These are phyloP conservation scores for Oncorhynchus clarkii DNA, from an alignment of 2,113 vertebrate genomes.

Conservation along the genomic window DNA sequence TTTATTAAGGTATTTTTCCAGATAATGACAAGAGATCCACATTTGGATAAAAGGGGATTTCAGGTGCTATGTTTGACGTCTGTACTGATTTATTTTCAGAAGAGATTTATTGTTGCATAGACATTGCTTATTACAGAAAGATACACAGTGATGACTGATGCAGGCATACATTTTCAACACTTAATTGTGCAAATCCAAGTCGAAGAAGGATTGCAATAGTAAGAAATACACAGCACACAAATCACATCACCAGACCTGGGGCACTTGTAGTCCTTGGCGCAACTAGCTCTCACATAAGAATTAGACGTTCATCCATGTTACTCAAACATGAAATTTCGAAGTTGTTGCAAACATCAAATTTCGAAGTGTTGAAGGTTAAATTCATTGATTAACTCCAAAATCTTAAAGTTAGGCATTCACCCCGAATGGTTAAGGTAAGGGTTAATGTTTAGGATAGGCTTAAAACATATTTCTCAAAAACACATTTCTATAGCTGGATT, in stretches of 20 bases:
- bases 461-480: too few species aligned
- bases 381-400: too few species aligned
- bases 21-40: constrained; percentile 38
- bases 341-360: too few species aligned
- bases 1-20: constrained; percentile 36
- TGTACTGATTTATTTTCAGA: background rate
- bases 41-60: constrained; percentile 25
- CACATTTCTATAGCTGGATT: too few species aligned
- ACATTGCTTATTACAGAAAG: background rate
- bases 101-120: background rate
- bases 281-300: too few species aligned
- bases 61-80: background rate
- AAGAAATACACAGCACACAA: background rate
- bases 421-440: too few species aligned
- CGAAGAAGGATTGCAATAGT: background rate
- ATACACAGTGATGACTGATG: background rate
- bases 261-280: background rate
- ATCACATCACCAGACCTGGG: background rate
- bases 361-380: too few species aligned
- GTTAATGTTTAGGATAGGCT: too few species aligned
- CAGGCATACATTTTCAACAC: background rate
- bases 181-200: background rate
- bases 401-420: too few species aligned
- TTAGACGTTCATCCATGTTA: too few species aligned
- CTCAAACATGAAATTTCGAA: too few species aligned